These are phyloP conservation scores for Lagorchestes hirsutus DNA, from an alignment of 2,797 vertebrate genomes.

Conservation along the genomic window DNA sequence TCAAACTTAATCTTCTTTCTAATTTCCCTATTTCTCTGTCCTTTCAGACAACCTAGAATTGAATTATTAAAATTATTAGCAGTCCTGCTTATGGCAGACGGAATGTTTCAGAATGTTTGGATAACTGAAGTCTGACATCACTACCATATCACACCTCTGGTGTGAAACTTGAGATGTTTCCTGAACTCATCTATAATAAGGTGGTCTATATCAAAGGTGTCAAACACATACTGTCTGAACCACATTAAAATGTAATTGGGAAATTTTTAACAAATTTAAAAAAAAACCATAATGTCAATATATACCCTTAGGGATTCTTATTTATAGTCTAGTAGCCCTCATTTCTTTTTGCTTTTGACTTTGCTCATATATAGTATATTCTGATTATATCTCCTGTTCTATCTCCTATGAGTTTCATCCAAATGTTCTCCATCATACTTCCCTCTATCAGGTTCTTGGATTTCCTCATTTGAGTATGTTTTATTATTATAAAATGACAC, in stretches of 20 bases:
- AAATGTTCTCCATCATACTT: background rate
- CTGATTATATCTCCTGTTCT: no score
- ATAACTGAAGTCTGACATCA: no score
- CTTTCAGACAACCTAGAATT: background rate
- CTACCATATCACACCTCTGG: no score
- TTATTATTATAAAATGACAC: background rate
- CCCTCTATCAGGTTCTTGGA: background rate
- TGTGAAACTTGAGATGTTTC: background rate
- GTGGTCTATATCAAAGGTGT: background rate
- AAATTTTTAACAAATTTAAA: background rate
- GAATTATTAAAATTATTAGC: background rate
- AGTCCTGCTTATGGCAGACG: background rate
- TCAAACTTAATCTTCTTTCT: background rate
- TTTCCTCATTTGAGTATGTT: background rate
- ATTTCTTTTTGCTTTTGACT: no score
- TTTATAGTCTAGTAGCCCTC: no score
- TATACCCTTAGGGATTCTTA: no score
- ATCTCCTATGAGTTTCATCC: background rate
- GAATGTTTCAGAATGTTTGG: background rate
- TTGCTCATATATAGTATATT: no score
- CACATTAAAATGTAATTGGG: no score
- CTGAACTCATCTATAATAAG: background rate
- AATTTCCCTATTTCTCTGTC: background rate
- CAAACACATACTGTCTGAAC: no score
- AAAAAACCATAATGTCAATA: no score